phyloP scores from a whole-genome alignment of 2,888 invertebrate species.

The Mylabris sibirica region DNA sequence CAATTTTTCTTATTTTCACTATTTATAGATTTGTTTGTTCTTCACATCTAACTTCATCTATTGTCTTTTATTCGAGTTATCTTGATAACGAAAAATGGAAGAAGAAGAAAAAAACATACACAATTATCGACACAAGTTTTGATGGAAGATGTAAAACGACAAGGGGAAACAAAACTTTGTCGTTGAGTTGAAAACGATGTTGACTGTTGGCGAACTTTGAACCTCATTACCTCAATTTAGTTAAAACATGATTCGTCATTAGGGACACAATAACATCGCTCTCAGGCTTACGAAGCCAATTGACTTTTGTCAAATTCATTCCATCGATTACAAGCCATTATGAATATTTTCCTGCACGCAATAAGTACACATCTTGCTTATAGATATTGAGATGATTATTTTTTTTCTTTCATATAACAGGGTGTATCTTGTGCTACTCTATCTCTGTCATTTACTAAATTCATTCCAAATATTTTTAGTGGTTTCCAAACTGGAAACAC shows the following conservation, averaged over 20 bases:
- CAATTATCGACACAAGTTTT: conserved; percentile 25
- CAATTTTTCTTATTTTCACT: neutral
- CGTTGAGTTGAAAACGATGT: conserved; percentile 43
- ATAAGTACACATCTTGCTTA: neutral
- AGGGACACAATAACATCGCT: conserved; percentile 53
- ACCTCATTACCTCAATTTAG: conserved; percentile 60
- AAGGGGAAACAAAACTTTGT: conserved; percentile 35
- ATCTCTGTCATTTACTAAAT: neutral
- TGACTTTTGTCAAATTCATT: conserved; percentile 52
- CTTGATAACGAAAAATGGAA: too few species aligned
- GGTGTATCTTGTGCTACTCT: neutral
- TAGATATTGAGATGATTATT: neutral
- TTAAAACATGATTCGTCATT: conserved; percentile 60
- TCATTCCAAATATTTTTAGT: conserved; percentile 1
- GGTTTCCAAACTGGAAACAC: conserved; percentile 17
- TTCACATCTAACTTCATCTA: too few species aligned
- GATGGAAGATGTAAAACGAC: neutral
- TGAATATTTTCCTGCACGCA: conserved; percentile 23
- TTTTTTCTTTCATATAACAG: neutral
- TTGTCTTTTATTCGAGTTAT: neutral
- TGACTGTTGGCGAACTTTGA: conserved; percentile 51
- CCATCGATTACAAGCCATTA: conserved; percentile 32
- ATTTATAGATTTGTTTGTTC: too few species aligned
- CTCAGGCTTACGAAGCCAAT: conserved; percentile 59
- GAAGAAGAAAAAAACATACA: conserved; percentile 14